Percentiles rank a stretch among this genome's conserved stretches.
phyloP scores from a whole-genome alignment of 1,140 invertebrate species.

The Musca domestica region DNA sequence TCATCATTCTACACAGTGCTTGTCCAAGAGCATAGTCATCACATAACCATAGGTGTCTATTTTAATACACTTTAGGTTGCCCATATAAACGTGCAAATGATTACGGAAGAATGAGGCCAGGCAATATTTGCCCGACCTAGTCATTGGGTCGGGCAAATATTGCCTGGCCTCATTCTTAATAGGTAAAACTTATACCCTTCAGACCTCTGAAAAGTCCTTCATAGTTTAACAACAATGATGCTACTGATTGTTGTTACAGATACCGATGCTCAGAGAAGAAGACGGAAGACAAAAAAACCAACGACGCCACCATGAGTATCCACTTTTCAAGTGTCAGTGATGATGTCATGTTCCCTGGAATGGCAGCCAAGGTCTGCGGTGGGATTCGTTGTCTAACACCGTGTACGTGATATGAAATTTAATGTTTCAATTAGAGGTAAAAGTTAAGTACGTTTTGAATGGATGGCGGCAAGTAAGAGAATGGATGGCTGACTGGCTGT shows the following conservation, averaged over 20 bases:
- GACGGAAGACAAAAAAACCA: too few relatives aligned
- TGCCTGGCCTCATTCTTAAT: too few relatives aligned
- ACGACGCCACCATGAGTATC: too few relatives aligned
- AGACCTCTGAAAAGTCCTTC: neutral
- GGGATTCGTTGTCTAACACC: slow-evolving; percentile 42
- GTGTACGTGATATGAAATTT: slow-evolving; percentile 53
- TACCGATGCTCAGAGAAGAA: neutral
- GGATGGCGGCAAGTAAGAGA: too few relatives aligned
- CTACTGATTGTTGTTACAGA: slow-evolving; percentile 15
- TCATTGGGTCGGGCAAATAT: too few relatives aligned
- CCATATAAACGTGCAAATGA: neutral
- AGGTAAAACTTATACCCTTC: too few relatives aligned
- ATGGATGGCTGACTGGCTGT: too few relatives aligned
- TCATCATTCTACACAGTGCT: too few relatives aligned
- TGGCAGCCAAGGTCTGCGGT: neutral
- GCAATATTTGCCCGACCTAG: too few relatives aligned
- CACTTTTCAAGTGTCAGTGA: neutral
- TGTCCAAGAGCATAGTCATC: neutral
- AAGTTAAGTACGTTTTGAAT: slow-evolving; percentile 36
- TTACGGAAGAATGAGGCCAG: too few relatives aligned
- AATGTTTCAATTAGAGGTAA: slow-evolving; percentile 54
- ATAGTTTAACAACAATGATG: slow-evolving; percentile 4
- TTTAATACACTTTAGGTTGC: neutral
- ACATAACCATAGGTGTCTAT: slow-evolving; percentile 16
- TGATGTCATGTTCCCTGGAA: slow-evolving; percentile 14